Evolutionary conservation across 2,797 vertebrate species (phyloP).

Genomic region (Sebastes vulpes): DNA sequence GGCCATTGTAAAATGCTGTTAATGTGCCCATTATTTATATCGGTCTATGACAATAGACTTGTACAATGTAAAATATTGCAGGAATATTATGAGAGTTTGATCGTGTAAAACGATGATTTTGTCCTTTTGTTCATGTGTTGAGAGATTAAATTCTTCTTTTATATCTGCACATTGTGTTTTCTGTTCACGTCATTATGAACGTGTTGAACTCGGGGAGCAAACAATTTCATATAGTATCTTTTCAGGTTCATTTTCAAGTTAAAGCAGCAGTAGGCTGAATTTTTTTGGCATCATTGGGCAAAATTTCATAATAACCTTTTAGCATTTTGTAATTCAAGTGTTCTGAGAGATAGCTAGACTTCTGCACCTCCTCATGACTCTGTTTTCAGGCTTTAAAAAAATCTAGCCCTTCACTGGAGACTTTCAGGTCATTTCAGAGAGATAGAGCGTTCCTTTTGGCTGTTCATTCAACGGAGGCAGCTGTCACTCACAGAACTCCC

Average conservation of each 20-base stretch:
- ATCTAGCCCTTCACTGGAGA: no score
- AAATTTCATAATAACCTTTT: no score
- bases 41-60: slow-evolving; percentile 25
- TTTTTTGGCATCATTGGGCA: no score
- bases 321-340: no score
- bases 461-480: no score
- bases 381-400: no score
- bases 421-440: no score
- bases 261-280: no score
- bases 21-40: slow-evolving; percentile 4
- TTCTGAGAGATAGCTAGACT: no score
- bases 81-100: slow-evolving; percentile 25
- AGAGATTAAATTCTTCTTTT: slow-evolving; percentile 60
- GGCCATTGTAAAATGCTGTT: neutral
- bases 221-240: neutral
- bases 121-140: slow-evolving; percentile 45
- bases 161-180: slow-evolving; percentile 14
- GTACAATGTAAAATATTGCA: slow-evolving; percentile 57
- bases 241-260: neutral
- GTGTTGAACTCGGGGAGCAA: neutral
- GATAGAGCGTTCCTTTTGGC: no score
- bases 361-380: no score
- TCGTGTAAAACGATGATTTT: slow-evolving; percentile 39
- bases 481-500: no score
- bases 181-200: neutral